Conservation (phyloP, 2,888 invertebrate genomes). For the Rhagium mordax region DNA sequence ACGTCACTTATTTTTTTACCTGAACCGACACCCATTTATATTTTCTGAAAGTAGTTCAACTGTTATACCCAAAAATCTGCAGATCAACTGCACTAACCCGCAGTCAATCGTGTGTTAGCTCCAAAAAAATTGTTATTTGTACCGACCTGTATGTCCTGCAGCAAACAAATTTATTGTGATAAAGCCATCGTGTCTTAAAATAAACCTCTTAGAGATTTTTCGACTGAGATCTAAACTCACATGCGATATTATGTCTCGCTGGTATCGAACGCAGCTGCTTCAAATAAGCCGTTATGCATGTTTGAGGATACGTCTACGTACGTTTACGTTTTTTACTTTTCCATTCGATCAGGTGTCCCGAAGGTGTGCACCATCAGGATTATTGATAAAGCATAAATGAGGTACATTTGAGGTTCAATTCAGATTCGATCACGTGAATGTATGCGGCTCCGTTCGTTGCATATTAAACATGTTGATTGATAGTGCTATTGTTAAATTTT, state of each 20-base stretch:
- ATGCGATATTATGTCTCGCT: not conserved
- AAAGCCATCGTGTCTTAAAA: no score
- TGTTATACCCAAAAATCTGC: no score
- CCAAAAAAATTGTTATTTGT: no score
- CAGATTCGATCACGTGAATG: not conserved
- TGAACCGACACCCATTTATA: no score
- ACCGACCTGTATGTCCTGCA: no score
- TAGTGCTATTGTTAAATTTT: conserved; percentile 17
- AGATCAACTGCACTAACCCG: no score
- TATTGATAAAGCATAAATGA: not conserved
- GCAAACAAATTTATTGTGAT: no score
- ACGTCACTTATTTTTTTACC: no score
- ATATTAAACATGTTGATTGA: conserved; percentile 19
- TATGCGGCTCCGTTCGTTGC: conserved; percentile 4
- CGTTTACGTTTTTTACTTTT: not conserved
- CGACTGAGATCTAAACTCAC: not conserved
- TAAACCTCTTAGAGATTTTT: not conserved
- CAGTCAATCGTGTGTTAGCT: no score
- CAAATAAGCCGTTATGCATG: not conserved
- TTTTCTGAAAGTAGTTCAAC: no score
- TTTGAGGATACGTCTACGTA: not conserved
- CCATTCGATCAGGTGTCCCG: not conserved
- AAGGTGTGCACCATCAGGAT: not conserved
- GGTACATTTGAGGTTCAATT: conserved; percentile 9
- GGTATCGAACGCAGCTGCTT: not conserved